phyloP scores from a whole-genome alignment of 2,888 invertebrate genomes.

The Trachelus troglodyta region DNA sequence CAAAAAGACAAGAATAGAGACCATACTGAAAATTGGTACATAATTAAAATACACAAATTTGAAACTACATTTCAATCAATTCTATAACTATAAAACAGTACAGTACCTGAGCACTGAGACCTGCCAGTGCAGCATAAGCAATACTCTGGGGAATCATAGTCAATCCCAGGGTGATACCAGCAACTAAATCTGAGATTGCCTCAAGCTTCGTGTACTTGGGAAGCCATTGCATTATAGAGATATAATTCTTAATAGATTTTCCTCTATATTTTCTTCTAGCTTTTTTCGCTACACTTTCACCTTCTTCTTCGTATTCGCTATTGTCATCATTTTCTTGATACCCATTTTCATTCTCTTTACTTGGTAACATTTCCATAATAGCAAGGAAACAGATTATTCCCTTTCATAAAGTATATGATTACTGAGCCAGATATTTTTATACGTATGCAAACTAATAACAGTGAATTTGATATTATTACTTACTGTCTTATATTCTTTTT shows the following conservation, averaged over 20 bases:
- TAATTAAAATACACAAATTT: not conserved
- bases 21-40: slow-evolving; percentile 75
- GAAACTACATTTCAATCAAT: not conserved
- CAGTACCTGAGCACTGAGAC: slow-evolving; percentile 80
- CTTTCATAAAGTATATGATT: not conserved
- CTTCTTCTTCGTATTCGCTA: not conserved
- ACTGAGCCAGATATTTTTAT: slow-evolving; percentile 24
- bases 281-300: not conserved
- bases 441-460: slow-evolving; percentile 2
- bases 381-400: not conserved
- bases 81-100: slow-evolving; percentile 7
- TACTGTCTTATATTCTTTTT: not conserved
- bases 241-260: slow-evolving; percentile 46
- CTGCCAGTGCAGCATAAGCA: slow-evolving; percentile 89
- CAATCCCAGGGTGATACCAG: slow-evolving; percentile 89
- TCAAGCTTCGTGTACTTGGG: slow-evolving; percentile 75
- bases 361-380: not conserved
- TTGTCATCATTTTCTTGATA: not conserved
- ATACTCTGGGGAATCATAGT: slow-evolving; percentile 95
- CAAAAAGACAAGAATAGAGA: slow-evolving; percentile 91
- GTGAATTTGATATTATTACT: not conserved
- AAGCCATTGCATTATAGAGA: slow-evolving; percentile 76
- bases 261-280: slow-evolving; percentile 2
- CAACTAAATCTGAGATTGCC: slow-evolving; percentile 84
- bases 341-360: not conserved